A percentile compares a stretch with the other conserved stretches of the same genome.
Evolutionary conservation across 2,797 vertebrate genomes (phyloP).

Genomic region (Pelochelys cantorii): DNA sequence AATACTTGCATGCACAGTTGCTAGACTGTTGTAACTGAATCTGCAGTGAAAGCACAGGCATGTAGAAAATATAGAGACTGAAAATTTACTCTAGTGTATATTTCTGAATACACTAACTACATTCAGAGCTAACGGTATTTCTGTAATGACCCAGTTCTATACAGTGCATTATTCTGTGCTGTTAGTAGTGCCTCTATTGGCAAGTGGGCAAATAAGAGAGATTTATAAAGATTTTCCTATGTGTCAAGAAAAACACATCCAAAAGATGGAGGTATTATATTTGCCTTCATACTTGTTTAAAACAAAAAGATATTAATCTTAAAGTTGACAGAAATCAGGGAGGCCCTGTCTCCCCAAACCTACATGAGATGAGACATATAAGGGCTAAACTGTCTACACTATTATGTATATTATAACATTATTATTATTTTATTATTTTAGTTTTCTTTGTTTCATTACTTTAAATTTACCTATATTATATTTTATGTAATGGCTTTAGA

Average conservation of each 20-base stretch:
- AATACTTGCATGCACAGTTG: neutral
- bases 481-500: neutral
- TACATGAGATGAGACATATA: slow-evolving; percentile 10
- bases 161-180: rapidly evolving
- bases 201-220: neutral
- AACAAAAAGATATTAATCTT: neutral
- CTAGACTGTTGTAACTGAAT: neutral
- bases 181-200: rapidly evolving
- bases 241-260: neutral
- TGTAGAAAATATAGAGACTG: neutral
- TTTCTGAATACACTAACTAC: neutral
- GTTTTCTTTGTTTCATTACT: slow-evolving; percentile 14
- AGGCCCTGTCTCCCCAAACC: slow-evolving; percentile 1
- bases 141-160: neutral
- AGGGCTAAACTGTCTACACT: neutral
- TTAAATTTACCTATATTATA: neutral
- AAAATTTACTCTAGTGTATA: neutral
- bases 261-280: neutral
- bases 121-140: neutral
- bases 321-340: slow-evolving; percentile 33
- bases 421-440: slow-evolving; percentile 15
- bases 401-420: neutral
- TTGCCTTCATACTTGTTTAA: slow-evolving; percentile 21
- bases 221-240: neutral
- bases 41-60: rapidly evolving